Percentiles rank a stretch among this genome's conserved stretches.
Evolutionary conservation across 1,140 invertebrate genomes (phyloP).

Genomic region (Euborellia annulipes): DNA sequence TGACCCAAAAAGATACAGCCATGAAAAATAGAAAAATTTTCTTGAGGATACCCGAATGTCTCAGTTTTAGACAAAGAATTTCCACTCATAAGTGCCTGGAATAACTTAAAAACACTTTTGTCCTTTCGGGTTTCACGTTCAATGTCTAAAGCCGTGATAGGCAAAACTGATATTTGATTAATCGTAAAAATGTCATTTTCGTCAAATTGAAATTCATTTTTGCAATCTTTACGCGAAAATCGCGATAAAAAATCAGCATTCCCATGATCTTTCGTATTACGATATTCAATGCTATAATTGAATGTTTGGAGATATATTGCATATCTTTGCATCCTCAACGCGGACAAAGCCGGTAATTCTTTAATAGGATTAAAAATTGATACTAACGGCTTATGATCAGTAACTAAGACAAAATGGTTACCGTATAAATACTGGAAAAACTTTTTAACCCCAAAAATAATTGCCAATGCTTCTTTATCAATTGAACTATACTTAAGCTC

Average conservation of each 20-base stretch:
- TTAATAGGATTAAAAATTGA: constrained; percentile 26
- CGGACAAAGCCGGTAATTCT: constrained; percentile 20
- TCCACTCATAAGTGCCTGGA: neutral
- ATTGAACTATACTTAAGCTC: constrained; percentile 33
- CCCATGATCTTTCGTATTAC: constrained; percentile 15
- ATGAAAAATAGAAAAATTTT: constrained; percentile 7
- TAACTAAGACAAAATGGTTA: constrained; percentile 28
- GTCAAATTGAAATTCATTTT: constrained; percentile 1
- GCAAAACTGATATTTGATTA: neutral
- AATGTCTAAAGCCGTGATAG: constrained; percentile 6
- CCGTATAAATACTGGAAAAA: constrained; percentile 37
- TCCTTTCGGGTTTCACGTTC: neutral
- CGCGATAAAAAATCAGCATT: constrained; percentile 22
- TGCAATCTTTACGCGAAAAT: constrained; percentile 4
- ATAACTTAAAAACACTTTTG: neutral
- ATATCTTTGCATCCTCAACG: constrained; percentile 23
- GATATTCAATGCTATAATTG: constrained; percentile 23
- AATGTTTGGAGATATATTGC: constrained; percentile 22
- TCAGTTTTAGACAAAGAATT: too few species aligned
- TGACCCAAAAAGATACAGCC: constrained; percentile 11
- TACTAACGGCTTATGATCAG: constrained; percentile 32
- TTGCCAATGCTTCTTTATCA: constrained; percentile 35
- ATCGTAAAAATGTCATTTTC: constrained; percentile 2
- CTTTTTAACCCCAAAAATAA: constrained; percentile 33
- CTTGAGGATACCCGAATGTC: neutral